Conservation (phyloP, 1,140 invertebrate genomes). For the Achatina immaculata region DNA sequence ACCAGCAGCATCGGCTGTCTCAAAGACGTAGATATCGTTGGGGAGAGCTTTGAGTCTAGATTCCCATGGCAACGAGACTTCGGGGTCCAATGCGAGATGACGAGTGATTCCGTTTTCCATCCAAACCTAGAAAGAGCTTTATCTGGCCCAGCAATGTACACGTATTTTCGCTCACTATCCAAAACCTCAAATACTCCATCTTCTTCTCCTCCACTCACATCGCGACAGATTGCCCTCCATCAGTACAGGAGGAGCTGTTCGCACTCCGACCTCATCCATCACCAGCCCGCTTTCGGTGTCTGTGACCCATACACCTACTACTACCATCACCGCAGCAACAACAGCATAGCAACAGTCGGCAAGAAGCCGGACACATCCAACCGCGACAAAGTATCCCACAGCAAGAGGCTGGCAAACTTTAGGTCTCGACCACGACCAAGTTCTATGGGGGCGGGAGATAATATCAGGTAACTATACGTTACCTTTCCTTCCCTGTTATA, state of each 20-base stretch:
- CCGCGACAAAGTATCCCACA: background rate
- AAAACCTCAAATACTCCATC: conserved; percentile 11
- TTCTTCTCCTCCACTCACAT: conserved; percentile 12
- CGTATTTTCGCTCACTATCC: conserved; percentile 27
- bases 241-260: background rate
- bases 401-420: conserved; percentile 30
- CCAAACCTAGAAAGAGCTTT: background rate
- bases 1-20: conserved; percentile 13
- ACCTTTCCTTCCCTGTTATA: no score
- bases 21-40: conserved; percentile 63
- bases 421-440: conserved; percentile 28
- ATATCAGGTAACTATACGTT: conserved; percentile 27
- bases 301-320: background rate
- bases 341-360: conserved; percentile 13
- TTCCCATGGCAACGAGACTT: conserved; percentile 71
- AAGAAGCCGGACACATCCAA: background rate
- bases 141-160: conserved; percentile 23
- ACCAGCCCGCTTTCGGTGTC: background rate
- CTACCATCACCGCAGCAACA: background rate
- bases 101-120: background rate
- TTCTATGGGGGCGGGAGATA: conserved; percentile 39
- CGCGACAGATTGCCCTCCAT: background rate
- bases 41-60: conserved; percentile 60
- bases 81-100: conserved; percentile 63
- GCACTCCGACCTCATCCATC: conserved; percentile 13